Base-by-base conservation (phyloP, 2,888 invertebrate genomes). In the Sphecodes monilicornis region DNA sequence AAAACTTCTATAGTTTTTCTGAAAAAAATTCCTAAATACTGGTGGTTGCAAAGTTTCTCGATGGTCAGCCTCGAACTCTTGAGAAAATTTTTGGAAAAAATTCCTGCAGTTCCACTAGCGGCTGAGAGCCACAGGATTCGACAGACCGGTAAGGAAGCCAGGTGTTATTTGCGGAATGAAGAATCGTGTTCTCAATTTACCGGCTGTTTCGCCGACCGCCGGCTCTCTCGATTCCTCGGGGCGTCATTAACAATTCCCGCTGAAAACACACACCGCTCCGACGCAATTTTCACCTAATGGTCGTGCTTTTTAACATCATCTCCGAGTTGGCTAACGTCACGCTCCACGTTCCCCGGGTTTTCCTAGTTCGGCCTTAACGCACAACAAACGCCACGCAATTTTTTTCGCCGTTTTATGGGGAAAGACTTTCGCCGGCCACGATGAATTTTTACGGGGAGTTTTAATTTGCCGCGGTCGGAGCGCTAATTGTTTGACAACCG, bases 221-320 rank as follows among this genome's bases (percentile, higher is more conserved):
- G 11, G 57, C 26, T 29, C 73, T 26, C 54, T 5, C 54, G 41
- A 73, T 73, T 73, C 73, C 57, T 73, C 73, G 13, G 54, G 57
- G 57, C 57, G 57, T n/a, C 41, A 74, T 39, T 39, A 39, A 74
- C 57, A 32, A 36, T 74, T 74, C 22, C 41, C 39, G 29, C 57
- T 57, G 16, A 74, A 74, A 57, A 36, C 29, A 60, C 73, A 74
- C 29, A n/a, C 50, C 36, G 73, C 10, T 3, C 73, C 41, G 5
- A 3, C n/a, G 71, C 71, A 72, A 72, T 72, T 50, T 72, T 72
- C 71, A n/a, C 50, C 22, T 8, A 50, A 50, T 50, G 46, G 22
- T 72, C 13, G n/a, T 36, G 36, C n/a, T 72, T 72, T 72, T 72
- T 50, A 72, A 72, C 50, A 72, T 72, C 50, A 50, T 36, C 50